Evolutionary conservation across 2,888 invertebrate species (phyloP).

Genomic region (Sycophila texana): DNA sequence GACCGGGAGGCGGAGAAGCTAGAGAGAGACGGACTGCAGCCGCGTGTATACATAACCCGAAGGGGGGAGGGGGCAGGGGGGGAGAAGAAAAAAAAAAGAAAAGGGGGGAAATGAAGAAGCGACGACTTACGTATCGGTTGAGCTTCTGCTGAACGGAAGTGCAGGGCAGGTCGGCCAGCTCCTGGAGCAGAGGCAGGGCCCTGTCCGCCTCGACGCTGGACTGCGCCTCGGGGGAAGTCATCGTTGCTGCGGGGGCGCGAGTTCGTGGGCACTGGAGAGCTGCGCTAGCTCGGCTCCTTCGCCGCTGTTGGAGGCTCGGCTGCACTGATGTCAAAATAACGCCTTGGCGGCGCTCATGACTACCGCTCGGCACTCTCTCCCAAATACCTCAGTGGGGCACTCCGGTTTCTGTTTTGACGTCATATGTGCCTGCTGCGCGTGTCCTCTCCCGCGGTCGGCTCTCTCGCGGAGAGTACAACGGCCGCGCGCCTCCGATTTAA

Average conservation of each 20-base stretch:
- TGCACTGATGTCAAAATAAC: slow-evolving; percentile 50
- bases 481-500: not conserved
- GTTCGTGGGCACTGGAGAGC: not conserved
- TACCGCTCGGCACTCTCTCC: slow-evolving; percentile 33
- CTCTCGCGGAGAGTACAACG: not conserved
- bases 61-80: not conserved
- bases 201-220: slow-evolving; percentile 48
- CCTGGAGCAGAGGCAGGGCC: slow-evolving; percentile 65
- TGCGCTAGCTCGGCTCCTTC: not conserved
- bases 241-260: slow-evolving; percentile 20
- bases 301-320: not conserved
- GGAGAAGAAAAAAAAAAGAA: not conserved
- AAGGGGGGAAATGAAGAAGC: slow-evolving; percentile 4
- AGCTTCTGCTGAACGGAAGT: slow-evolving; percentile 78
- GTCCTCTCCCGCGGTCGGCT: slow-evolving; percentile 12
- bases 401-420: slow-evolving; percentile 57
- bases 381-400: slow-evolving; percentile 48
- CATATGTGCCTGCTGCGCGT: slow-evolving; percentile 41
- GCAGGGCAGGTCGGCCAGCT: slow-evolving; percentile 66
- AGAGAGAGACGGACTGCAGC: not conserved
- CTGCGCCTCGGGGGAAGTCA: slow-evolving; percentile 7
- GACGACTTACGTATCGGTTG: slow-evolving; percentile 79
- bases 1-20: not conserved
- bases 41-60: too few species aligned
- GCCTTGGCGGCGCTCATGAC: slow-evolving; percentile 39